Conservation (phyloP, 2,888 invertebrate genomes). For the Andricus quercusramuli region DNA sequence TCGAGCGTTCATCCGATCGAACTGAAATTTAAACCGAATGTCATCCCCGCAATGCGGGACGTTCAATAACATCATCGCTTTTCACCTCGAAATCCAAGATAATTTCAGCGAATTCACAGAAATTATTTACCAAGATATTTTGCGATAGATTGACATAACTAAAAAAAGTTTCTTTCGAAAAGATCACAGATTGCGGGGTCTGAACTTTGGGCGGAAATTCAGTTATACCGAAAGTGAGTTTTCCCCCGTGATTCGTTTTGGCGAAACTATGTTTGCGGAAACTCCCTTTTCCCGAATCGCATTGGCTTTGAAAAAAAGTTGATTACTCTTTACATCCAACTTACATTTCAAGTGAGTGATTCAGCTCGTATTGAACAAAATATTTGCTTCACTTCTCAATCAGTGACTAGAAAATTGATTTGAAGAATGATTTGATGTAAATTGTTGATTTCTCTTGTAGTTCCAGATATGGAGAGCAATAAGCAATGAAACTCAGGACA, state of each 20-base stretch:
- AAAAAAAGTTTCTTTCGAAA: not conserved
- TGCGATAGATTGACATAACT: not conserved
- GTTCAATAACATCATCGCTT: not conserved
- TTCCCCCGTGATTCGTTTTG: constrained; percentile 14
- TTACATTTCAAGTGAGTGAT: not conserved
- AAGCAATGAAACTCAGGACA: not conserved
- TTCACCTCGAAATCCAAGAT: not conserved
- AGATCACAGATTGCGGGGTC: not conserved
- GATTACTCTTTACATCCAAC: constrained; percentile 18
- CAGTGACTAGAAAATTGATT: not conserved
- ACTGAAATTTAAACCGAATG: constrained; percentile 38
- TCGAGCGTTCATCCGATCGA: constrained; percentile 36
- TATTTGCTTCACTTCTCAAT: not conserved
- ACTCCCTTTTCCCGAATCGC: not conserved
- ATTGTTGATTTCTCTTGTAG: constrained; percentile 8
- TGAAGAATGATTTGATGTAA: not conserved
- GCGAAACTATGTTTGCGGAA: constrained; percentile 16
- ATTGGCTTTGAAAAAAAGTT: constrained; percentile 17
- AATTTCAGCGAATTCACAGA: not conserved
- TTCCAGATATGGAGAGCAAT: not conserved
- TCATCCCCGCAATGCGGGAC: not conserved
- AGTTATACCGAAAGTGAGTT: constrained; percentile 24
- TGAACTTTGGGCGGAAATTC: not conserved
- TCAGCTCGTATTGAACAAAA: too few relatives aligned
- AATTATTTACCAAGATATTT: not conserved